A percentile compares a stretch with the other conserved stretches of the same genome.
phyloP scores from a whole-genome alignment of 2,113 vertebrate genomes.

The Taxidea taxus region DNA sequence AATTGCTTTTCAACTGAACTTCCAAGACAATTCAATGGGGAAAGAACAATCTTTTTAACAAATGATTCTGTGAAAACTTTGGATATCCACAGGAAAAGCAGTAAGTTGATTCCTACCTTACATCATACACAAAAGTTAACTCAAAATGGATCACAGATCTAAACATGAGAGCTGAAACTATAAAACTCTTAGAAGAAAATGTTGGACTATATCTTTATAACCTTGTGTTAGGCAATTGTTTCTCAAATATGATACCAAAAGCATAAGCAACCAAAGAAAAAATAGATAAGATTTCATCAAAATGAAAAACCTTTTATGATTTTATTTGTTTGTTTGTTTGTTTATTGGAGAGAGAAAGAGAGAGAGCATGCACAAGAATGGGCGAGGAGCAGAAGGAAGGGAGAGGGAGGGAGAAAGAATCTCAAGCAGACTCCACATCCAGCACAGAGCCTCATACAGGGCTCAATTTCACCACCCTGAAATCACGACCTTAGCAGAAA shows the following conservation, averaged over 20 bases:
- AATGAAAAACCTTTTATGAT: background rate
- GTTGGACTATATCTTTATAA: background rate
- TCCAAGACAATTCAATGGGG: background rate
- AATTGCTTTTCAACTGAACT: background rate
- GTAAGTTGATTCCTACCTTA: background rate
- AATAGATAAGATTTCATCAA: background rate
- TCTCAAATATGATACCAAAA: background rate
- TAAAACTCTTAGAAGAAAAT: conserved; percentile 13
- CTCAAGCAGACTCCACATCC: background rate
- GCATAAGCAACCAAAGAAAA: background rate
- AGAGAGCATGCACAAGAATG: background rate
- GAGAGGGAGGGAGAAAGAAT: background rate
- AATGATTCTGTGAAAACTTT: background rate
- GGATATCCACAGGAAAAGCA: background rate
- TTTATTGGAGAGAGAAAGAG: background rate
- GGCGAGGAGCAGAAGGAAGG: background rate
- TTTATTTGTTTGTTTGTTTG: background rate
- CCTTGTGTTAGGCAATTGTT: background rate
- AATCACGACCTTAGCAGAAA: background rate
- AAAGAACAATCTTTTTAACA: background rate
- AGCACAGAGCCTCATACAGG: background rate
- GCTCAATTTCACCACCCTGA: background rate
- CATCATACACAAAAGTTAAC: background rate
- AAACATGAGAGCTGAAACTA: background rate
- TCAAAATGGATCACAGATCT: background rate